These are phyloP conservation scores for Myotis daubentonii DNA, from an alignment of 2,797 vertebrate species.

Conservation along the genomic window DNA sequence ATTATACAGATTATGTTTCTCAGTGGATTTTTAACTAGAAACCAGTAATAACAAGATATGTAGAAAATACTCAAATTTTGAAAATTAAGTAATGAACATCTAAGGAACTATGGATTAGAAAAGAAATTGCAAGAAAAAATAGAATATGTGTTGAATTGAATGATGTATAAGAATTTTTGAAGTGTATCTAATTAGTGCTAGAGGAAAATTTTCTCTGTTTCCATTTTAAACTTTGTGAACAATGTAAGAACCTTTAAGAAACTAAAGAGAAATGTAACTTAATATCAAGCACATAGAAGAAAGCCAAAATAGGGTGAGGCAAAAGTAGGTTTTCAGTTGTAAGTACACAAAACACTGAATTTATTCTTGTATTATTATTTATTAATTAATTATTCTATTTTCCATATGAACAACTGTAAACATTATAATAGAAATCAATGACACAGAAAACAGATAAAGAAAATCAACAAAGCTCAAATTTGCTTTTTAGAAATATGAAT, in stretches of 20 bases:
- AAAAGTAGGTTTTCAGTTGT: neutral
- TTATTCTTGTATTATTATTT: neutral
- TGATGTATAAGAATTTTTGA: neutral
- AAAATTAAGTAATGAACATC: neutral
- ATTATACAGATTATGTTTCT: neutral
- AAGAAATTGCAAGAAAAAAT: neutral
- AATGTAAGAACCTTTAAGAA: neutral
- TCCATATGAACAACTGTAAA: neutral
- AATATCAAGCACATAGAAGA: neutral
- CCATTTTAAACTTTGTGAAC: constrained; percentile 14
- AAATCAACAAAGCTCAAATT: neutral
- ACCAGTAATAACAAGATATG: neutral
- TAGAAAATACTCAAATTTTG: neutral
- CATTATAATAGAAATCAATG: neutral
- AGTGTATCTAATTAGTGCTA: neutral
- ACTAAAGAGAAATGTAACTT: neutral
- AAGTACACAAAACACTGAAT: neutral
- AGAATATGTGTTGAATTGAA: neutral
- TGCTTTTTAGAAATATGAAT: neutral
- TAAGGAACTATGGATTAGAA: neutral
- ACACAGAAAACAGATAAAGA: neutral
- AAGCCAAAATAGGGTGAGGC: neutral
- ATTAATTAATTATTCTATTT: neutral
- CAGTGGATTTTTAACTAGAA: neutral
- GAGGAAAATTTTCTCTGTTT: neutral